phyloP scores from a whole-genome alignment of 2,888 invertebrate genomes.

The Schizaphis graminum region DNA sequence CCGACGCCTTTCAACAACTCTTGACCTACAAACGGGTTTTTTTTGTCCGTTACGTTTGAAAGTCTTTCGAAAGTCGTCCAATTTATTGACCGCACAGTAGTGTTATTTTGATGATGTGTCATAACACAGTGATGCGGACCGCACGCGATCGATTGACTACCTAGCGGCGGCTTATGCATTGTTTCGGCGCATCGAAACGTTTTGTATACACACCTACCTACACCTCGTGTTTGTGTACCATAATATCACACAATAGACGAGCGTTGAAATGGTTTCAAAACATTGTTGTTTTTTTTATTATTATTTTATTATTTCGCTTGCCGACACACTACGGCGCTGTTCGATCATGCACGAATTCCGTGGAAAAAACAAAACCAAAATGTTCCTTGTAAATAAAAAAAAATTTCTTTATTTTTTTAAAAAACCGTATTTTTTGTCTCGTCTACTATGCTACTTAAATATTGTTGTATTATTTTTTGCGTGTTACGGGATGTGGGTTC shows the following conservation, averaged over 20 bases:
- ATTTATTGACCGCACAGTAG: not conserved
- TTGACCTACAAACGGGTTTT: no score
- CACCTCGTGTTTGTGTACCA: not conserved
- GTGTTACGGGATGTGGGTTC: not conserved
- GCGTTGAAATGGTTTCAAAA: constrained; percentile 15
- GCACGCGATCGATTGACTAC: not conserved
- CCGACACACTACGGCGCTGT: not conserved
- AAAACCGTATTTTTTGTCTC: not conserved
- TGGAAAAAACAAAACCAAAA: not conserved
- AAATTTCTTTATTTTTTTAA: not conserved
- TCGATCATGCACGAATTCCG: not conserved
- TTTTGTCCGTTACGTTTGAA: not conserved
- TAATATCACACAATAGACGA: not conserved
- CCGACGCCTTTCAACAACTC: no score
- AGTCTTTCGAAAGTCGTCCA: not conserved
- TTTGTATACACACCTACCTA: not conserved
- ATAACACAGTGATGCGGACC: not conserved
- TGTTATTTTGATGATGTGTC: not conserved
- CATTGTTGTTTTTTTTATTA: not conserved
- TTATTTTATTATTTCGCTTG: not conserved
- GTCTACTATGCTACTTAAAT: not conserved
- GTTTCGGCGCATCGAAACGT: not conserved
- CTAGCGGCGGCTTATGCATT: not conserved
- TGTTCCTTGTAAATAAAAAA: not conserved
- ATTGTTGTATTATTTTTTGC: not conserved